These are phyloP conservation scores for Brachyhypopomus occidentalis DNA, from an alignment of 2,113 vertebrate genomes.

Conservation along the genomic window DNA sequence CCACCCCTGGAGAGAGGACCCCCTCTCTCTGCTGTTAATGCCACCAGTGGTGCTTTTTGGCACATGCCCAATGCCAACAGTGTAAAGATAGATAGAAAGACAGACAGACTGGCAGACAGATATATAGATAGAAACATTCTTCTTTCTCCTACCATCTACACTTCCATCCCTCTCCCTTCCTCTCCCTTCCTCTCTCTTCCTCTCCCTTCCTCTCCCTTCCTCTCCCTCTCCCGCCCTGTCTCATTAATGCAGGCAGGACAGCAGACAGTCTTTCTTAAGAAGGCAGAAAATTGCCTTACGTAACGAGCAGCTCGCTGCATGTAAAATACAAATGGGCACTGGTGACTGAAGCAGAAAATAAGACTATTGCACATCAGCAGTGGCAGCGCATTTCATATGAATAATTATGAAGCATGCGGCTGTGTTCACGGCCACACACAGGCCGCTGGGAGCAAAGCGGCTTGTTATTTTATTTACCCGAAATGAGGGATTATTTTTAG, in stretches of 20 bases:
- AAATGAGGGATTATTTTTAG: conserved; percentile 75
- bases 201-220: neutral
- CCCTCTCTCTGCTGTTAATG: neutral
- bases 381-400: conserved; percentile 83
- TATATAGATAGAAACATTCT: no score
- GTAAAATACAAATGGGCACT: conserved; percentile 90
- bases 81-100: neutral
- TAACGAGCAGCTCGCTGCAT: conserved; percentile 77
- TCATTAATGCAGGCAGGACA: conserved; percentile 79
- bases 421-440: conserved; percentile 72
- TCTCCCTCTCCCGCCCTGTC: conserved; percentile 46
- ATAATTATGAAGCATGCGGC: conserved; percentile 79
- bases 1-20: neutral
- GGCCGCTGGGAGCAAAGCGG: conserved; percentile 76
- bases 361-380: conserved; percentile 97
- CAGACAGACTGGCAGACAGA: no score
- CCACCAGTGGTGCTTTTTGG: neutral
- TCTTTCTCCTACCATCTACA: conserved; percentile 30
- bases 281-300: conserved; percentile 85
- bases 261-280: conserved; percentile 75
- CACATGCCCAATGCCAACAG: neutral
- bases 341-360: conserved; percentile 99
- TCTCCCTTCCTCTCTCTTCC: neutral
- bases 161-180: conserved; percentile 41
- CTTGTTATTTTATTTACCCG: conserved; percentile 78